Conservation (phyloP, 64 coral and sea anemone genomes). For the Stichodactyla helianthus region DNA sequence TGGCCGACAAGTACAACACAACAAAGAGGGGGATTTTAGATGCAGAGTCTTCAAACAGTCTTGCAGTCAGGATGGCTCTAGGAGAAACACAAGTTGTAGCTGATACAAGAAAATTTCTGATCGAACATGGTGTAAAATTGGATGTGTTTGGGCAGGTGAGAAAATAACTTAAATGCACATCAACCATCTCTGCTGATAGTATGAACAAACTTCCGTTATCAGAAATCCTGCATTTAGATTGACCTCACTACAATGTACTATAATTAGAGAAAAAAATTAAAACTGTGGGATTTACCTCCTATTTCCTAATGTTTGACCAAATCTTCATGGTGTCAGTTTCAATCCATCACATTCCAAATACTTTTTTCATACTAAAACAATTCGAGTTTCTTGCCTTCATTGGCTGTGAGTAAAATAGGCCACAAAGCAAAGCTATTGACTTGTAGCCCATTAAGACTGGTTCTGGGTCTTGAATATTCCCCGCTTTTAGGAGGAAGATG, state of each 20-base stretch:
- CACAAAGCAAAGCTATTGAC: too few relatives aligned
- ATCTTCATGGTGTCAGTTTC: too few relatives aligned
- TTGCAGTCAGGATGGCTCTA: conserved; percentile 95
- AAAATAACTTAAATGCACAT: neutral
- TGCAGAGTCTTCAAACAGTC: conserved; percentile 77
- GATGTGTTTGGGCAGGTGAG: conserved; percentile 96
- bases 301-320: too few relatives aligned
- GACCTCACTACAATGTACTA: too few relatives aligned
- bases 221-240: too few relatives aligned
- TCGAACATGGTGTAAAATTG: conserved; percentile 80
- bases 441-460: too few relatives aligned
- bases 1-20: conserved; percentile 95
- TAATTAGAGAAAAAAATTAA: too few relatives aligned
- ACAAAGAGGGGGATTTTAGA: conserved; percentile 84
- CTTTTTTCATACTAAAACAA: neutral
- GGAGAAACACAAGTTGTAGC: conserved; percentile 98
- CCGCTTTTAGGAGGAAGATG: neutral
- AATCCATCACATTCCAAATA: neutral
- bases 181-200: neutral
- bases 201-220: too few relatives aligned
- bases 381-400: too few relatives aligned
- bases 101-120: conserved; percentile 88
- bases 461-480: neutral
- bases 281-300: too few relatives aligned
- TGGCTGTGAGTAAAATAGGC: too few relatives aligned